phyloP scores from a whole-genome alignment of 2,797 vertebrate genomes.

The Myotis findleyi region DNA sequence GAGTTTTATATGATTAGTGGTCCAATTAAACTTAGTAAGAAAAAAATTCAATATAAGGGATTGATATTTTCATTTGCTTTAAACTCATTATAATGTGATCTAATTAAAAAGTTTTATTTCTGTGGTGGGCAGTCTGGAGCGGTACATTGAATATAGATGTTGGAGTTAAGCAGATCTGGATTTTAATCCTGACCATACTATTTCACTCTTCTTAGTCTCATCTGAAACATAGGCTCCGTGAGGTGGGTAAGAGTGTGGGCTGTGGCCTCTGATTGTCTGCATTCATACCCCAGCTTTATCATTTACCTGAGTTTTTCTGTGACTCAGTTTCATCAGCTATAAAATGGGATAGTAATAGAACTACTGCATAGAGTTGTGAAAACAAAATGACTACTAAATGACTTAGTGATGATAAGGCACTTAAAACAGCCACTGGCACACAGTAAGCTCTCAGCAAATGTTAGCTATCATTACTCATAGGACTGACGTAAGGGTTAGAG shows the following conservation, averaged over 20 bases:
- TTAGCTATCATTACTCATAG: background rate
- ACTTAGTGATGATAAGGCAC: background rate
- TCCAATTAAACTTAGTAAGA: constrained; percentile 10
- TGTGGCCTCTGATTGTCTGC: background rate
- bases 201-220: background rate
- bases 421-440: background rate
- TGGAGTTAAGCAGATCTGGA: background rate
- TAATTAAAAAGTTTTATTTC: background rate
- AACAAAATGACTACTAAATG: background rate
- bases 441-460: background rate
- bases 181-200: background rate
- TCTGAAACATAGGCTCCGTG: background rate
- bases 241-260: background rate
- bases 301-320: background rate
- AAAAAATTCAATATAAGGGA: background rate
- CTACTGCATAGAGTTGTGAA: background rate
- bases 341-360: background rate
- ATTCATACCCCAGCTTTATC: background rate
- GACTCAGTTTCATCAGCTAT: background rate
- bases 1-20: constrained; percentile 41
- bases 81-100: background rate
- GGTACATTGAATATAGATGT: background rate
- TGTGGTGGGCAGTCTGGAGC: background rate
- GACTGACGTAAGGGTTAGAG: background rate
- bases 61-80: background rate